Percentiles rank a stretch among this genome's conserved stretches.
phyloP scores from a whole-genome alignment of 1,140 invertebrate genomes.

The Pectinophora gossypiella region DNA sequence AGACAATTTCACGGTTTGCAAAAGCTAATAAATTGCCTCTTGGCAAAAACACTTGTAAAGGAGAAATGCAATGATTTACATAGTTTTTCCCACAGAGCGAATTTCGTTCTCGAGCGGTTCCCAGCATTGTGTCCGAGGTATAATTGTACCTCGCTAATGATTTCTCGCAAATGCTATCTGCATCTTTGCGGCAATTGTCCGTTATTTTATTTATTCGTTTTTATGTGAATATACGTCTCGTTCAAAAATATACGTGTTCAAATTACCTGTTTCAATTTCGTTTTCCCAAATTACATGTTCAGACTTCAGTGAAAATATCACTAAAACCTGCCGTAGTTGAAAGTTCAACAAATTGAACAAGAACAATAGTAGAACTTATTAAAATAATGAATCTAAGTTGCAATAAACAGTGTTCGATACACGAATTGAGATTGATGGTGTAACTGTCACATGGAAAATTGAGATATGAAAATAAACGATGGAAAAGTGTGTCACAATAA shows the following conservation, averaged over 20 bases:
- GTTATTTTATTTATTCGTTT: background rate
- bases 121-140: constrained; percentile 49
- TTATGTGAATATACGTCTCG: background rate
- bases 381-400: no score
- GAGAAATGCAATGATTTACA: constrained; percentile 42
- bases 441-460: no score
- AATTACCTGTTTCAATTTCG: no score
- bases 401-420: no score
- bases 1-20: background rate
- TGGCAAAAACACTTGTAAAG: constrained; percentile 1
- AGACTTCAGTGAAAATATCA: no score
- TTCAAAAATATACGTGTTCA: no score
- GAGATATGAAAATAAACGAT: no score
- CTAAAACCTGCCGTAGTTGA: no score
- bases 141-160: constrained; percentile 49
- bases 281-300: no score
- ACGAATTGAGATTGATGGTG: no score
- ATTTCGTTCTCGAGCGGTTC: constrained; percentile 48
- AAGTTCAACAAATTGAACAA: no score
- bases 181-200: constrained; percentile 1
- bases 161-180: constrained; percentile 31
- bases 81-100: constrained; percentile 47
- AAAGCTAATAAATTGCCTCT: background rate
- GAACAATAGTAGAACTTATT: no score
- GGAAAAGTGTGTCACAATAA: background rate